Conservation (phyloP, 1,140 invertebrate genomes). For the Venturia canescens region DNA sequence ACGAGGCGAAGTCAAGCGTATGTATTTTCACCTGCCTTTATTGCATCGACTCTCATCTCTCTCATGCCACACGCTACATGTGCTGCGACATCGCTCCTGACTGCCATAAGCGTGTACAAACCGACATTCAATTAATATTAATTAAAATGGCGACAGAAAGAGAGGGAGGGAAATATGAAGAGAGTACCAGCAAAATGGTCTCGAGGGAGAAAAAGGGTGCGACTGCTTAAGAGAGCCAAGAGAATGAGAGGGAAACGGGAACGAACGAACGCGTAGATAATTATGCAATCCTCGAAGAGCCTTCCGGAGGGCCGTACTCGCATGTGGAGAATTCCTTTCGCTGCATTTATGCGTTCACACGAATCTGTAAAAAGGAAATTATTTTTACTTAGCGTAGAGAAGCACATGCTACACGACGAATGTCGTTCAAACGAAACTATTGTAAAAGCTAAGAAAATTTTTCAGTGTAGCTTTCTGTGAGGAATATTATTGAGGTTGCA, state of each 20-base stretch:
- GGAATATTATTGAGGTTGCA: no score
- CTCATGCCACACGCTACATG: constrained; percentile 20
- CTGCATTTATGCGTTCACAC: background rate
- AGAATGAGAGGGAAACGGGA: constrained; percentile 14
- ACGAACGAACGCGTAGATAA: constrained; percentile 33
- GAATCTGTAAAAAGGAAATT: background rate
- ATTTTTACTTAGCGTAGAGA: background rate
- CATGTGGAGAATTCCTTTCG: constrained; percentile 2
- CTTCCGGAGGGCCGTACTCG: constrained; percentile 16
- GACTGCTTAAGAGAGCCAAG: background rate
- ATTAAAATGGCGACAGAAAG: constrained; percentile 60
- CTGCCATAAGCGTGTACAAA: constrained; percentile 43
- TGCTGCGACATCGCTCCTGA: constrained; percentile 55
- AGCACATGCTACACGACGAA: no score
- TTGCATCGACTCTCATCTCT: background rate
- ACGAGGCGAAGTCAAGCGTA: constrained; percentile 51
- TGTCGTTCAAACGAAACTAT: no score
- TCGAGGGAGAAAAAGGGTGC: constrained; percentile 19
- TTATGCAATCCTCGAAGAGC: constrained; percentile 45
- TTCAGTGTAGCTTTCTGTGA: no score
- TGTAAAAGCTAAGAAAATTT: no score
- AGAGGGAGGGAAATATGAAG: background rate
- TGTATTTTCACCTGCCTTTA: constrained; percentile 63
- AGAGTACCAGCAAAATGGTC: constrained; percentile 1
- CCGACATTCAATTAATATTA: constrained; percentile 69